phyloP scores from a whole-genome alignment of 2,797 vertebrate species.

The Sebastes taczanowskii region DNA sequence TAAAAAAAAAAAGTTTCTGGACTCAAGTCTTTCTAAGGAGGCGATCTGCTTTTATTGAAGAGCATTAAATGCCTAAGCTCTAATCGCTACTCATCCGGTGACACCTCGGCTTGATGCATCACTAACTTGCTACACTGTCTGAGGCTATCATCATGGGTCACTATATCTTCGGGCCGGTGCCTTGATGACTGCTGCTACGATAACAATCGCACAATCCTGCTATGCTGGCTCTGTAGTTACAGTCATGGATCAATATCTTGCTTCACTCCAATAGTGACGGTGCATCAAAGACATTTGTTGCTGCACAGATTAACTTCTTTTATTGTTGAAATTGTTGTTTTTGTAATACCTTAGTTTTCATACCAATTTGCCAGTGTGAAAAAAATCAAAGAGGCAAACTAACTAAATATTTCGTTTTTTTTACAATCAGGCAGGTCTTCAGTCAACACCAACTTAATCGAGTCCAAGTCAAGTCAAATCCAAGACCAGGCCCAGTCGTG shows the following conservation, averaged over 20 bases:
- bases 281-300: neutral
- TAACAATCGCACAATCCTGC: neutral
- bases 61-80: neutral
- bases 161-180: neutral
- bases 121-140: neutral
- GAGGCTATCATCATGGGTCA: neutral
- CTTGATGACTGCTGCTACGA: neutral
- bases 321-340: neutral
- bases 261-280: neutral
- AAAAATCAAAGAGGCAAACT: neutral
- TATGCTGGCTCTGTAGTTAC: neutral
- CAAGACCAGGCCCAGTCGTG: too few species aligned
- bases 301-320: neutral
- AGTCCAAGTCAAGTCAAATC: neutral
- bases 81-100: neutral
- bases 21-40: neutral
- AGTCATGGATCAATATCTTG: neutral
- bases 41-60: neutral
- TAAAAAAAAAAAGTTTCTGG: neutral
- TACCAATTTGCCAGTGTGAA: neutral
- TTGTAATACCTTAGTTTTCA: neutral
- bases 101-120: neutral
- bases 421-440: neutral
- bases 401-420: neutral
- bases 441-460: neutral